Evolutionary conservation across 1,140 invertebrate species (phyloP).

Genomic region (Lepidostoma basale): DNA sequence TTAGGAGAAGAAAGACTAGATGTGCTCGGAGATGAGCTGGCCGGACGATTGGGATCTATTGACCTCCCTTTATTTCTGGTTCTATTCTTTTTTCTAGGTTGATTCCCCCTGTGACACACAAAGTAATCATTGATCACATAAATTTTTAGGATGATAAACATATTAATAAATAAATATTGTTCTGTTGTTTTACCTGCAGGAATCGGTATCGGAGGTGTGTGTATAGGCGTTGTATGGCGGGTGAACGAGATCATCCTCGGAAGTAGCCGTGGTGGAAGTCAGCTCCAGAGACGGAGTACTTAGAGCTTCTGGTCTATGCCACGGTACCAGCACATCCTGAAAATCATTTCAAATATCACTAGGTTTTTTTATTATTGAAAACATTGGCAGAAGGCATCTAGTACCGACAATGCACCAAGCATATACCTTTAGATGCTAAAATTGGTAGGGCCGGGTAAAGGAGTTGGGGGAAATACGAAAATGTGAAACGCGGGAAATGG

Average conservation of each 20-base stretch:
- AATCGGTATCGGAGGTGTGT: constrained; percentile 66
- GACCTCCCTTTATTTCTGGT: constrained; percentile 53
- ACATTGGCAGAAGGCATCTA: no score
- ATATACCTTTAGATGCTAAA: no score
- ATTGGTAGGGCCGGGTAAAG: no score
- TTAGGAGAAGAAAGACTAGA: constrained; percentile 88
- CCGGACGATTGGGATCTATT: constrained; percentile 55
- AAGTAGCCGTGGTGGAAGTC: constrained; percentile 65
- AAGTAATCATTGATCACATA: background rate
- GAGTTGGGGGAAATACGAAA: no score
- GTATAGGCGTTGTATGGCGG: constrained; percentile 73
- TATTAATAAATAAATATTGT: no score
- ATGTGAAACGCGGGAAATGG: no score
- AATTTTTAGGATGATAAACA: background rate
- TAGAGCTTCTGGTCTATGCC: constrained; percentile 77
- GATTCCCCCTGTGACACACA: constrained; percentile 49
- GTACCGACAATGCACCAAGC: no score
- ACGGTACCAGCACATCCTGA: constrained; percentile 94
- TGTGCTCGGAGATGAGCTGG: constrained; percentile 73
- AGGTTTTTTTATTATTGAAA: background rate
- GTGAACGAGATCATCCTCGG: constrained; percentile 59
- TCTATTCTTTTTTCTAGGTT: constrained; percentile 59
- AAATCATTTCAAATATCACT: background rate
- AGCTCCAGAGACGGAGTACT: constrained; percentile 71
- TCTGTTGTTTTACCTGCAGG: constrained; percentile 50